A percentile compares a stretch with the other conserved stretches of the same genome.
Evolutionary conservation across 2,113 vertebrate genomes (phyloP).

Genomic region (Lepisosteus osseus): DNA sequence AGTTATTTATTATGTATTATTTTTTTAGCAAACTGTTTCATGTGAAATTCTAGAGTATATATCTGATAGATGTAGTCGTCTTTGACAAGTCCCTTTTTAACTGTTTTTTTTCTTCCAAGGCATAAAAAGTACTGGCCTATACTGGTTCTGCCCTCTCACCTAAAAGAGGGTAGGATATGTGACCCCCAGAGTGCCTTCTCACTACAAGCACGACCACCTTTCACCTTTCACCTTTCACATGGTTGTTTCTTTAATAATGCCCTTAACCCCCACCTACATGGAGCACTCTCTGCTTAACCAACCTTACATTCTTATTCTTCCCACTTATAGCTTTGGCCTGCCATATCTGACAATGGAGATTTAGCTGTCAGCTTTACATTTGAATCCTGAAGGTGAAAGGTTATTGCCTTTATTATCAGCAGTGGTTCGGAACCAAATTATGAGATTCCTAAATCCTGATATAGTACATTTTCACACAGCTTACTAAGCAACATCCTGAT

Average conservation of each 20-base stretch:
- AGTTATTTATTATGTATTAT: too few relatives aligned
- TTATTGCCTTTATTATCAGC: background rate
- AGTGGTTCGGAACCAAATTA: background rate
- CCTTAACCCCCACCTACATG: slow-evolving; percentile 10
- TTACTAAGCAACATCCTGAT: background rate
- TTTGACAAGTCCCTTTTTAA: slow-evolving; percentile 18
- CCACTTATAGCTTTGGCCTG: slow-evolving; percentile 3
- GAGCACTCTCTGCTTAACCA: slow-evolving; percentile 1
- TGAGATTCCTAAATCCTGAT: background rate
- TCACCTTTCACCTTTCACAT: slow-evolving; percentile 21
- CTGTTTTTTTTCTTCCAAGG: background rate
- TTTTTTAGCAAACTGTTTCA: too few relatives aligned
- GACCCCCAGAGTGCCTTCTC: slow-evolving; percentile 7
- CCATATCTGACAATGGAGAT: slow-evolving; percentile 11
- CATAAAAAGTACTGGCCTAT: background rate
- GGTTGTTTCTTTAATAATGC: slow-evolving; percentile 19
- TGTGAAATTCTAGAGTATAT: slow-evolving; percentile 2
- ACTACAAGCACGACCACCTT: slow-evolving; percentile 18
- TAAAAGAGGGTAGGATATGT: slow-evolving; percentile 19
- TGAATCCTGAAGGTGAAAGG: background rate
- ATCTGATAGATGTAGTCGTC: slow-evolving; percentile 16
- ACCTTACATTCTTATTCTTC: slow-evolving; percentile 1
- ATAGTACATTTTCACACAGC: background rate
- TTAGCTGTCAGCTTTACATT: background rate
- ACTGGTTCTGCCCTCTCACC: slow-evolving; percentile 11